These are phyloP conservation scores for Biston stratarius DNA, from an alignment of 2,888 invertebrate species.

Conservation along the genomic window DNA sequence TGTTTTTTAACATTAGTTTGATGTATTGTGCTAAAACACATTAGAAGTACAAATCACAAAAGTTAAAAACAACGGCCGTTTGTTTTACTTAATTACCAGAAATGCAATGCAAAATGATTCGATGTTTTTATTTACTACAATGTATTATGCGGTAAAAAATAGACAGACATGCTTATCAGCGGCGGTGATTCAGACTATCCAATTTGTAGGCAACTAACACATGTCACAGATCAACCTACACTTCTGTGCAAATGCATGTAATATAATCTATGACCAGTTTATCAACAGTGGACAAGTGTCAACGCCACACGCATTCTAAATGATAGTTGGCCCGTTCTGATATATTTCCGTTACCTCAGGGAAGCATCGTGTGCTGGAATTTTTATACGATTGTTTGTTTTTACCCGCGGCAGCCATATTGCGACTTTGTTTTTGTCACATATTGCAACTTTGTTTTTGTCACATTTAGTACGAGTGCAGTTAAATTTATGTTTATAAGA, in stretches of 20 bases:
- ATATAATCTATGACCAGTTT: conserved; percentile 9
- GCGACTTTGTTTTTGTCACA: conserved; percentile 3
- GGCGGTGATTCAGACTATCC: too few species aligned
- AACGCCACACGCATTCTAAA: conserved; percentile 34
- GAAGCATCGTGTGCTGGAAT: conserved; percentile 3
- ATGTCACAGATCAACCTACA: background rate
- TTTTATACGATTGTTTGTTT: conserved; percentile 15
- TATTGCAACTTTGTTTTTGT: background rate
- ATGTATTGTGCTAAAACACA: background rate
- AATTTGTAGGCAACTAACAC: too few species aligned
- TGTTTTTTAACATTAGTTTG: background rate
- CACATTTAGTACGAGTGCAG: background rate
- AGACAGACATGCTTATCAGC: too few species aligned
- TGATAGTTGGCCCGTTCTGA: conserved; percentile 49
- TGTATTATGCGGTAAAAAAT: too few species aligned
- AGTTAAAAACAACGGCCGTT: too few species aligned
- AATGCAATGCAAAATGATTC: too few species aligned
- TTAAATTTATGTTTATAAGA: too few species aligned
- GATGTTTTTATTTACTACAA: too few species aligned
- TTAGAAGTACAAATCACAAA: too few species aligned
- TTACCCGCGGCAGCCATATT: background rate
- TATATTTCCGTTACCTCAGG: conserved; percentile 53
- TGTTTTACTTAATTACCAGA: too few species aligned
- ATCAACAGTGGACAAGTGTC: conserved; percentile 35
- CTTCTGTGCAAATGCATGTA: background rate